Conservation (phyloP, 2,797 vertebrate genomes). For the Epinephelus awoara region DNA sequence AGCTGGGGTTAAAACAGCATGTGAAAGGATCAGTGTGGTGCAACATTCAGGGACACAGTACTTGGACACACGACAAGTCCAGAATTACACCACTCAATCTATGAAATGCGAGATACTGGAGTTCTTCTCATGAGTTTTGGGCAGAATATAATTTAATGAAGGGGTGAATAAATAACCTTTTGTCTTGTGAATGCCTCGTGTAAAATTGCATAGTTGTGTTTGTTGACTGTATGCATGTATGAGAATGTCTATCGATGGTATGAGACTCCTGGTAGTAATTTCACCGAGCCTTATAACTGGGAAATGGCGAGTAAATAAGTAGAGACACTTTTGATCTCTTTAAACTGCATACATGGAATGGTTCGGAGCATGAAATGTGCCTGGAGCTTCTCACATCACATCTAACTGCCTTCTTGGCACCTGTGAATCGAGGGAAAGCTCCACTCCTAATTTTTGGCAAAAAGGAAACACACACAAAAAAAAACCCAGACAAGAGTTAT, state of each 20-base stretch:
- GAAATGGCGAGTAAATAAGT: conserved; percentile 8
- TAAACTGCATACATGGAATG: conserved; percentile 49
- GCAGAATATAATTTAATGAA: conserved; percentile 31
- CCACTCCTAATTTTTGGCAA: conserved; percentile 16
- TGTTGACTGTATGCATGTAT: conserved; percentile 54
- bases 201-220: conserved; percentile 81
- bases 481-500: background rate
- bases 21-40: conserved; percentile 31
- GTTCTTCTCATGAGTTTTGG: conserved; percentile 16
- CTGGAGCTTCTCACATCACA: conserved; percentile 1
- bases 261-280: conserved; percentile 47
- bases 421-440: conserved; percentile 3
- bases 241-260: conserved; percentile 25
- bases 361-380: conserved; percentile 29
- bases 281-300: background rate
- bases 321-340: background rate
- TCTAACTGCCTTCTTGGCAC: conserved; percentile 9
- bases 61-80: conserved; percentile 54
- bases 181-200: conserved; percentile 59
- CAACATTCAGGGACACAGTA: conserved; percentile 55
- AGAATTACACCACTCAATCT: conserved; percentile 50
- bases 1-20: conserved; percentile 49
- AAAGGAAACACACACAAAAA: background rate
- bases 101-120: conserved; percentile 40
- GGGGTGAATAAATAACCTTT: conserved; percentile 33